Evolutionary conservation across 1,140 invertebrate genomes (phyloP).

Genomic region (Scaptomyza montana): DNA sequence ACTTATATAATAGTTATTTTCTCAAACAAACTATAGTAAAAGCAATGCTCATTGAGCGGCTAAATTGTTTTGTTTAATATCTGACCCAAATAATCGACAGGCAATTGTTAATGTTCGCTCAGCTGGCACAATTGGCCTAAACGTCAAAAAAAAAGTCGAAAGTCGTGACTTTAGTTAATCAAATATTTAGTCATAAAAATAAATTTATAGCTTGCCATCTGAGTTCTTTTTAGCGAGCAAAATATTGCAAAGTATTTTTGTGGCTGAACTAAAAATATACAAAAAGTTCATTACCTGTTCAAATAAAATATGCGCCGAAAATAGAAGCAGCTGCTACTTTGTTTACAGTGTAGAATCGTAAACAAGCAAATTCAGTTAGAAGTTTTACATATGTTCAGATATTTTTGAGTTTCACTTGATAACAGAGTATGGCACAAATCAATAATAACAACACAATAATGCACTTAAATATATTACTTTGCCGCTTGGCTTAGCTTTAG

Average conservation of each 20-base stretch:
- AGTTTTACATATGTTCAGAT: conserved; percentile 20
- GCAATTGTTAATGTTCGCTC: conserved; percentile 17
- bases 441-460: conserved; percentile 43
- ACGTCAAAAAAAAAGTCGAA: background rate
- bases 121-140: conserved; percentile 7
- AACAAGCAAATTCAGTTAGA: conserved; percentile 38
- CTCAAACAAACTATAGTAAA: conserved; percentile 11
- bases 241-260: conserved; percentile 8
- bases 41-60: conserved; percentile 31
- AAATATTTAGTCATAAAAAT: background rate
- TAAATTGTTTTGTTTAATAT: conserved; percentile 47
- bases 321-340: conserved; percentile 63
- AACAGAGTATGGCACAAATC: conserved; percentile 15
- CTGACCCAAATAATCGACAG: conserved; percentile 33
- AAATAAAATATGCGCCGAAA: conserved; percentile 27
- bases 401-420: conserved; percentile 44
- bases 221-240: too few relatives aligned
- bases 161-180: conserved; percentile 4
- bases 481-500: conserved; percentile 17
- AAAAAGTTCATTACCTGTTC: conserved; percentile 52
- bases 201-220: too few relatives aligned
- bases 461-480: conserved; percentile 32
- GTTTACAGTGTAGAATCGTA: conserved; percentile 46
- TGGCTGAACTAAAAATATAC: conserved; percentile 1
- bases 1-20: background rate